Conservation (phyloP, 2,888 invertebrate genomes). For the Cheilosia impressa region DNA sequence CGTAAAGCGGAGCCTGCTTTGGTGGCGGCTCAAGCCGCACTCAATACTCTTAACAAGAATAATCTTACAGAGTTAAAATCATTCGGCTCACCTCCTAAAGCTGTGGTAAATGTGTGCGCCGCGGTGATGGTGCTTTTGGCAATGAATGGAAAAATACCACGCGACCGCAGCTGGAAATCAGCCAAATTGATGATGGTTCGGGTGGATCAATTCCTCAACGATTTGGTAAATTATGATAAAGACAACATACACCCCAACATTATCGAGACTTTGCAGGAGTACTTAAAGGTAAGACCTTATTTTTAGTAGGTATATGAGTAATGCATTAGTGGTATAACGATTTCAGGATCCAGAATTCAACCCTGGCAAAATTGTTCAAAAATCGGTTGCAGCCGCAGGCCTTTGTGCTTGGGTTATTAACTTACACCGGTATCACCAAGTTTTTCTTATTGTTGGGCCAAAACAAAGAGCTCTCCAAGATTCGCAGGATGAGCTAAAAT, state of each 20-base stretch:
- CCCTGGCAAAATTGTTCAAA: constrained; percentile 92
- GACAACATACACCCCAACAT: constrained; percentile 96
- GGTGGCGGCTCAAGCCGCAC: constrained; percentile 89
- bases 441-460: constrained; percentile 96
- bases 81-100: constrained; percentile 96
- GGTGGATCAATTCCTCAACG: constrained; percentile 93
- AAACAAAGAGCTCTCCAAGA: constrained; percentile 93
- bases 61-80: constrained; percentile 97
- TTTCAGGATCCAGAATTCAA: constrained; percentile 90
- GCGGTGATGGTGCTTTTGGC: constrained; percentile 95
- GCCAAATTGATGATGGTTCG: constrained; percentile 95
- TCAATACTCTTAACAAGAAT: constrained; percentile 97
- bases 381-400: constrained; percentile 96
- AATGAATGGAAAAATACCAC: constrained; percentile 92
- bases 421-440: constrained; percentile 94
- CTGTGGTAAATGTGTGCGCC: constrained; percentile 93
- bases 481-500: constrained; percentile 93
- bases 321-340: background rate
- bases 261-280: constrained; percentile 88
- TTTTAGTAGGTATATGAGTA: background rate
- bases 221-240: constrained; percentile 94
- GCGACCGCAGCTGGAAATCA: constrained; percentile 97
- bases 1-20: constrained; percentile 96
- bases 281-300: constrained; percentile 78
- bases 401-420: constrained; percentile 98